Evolutionary conservation across 2,888 invertebrate genomes (phyloP), one percentile per base, ranked within the genome.

Genomic region (Erebia aethiops): DNA sequence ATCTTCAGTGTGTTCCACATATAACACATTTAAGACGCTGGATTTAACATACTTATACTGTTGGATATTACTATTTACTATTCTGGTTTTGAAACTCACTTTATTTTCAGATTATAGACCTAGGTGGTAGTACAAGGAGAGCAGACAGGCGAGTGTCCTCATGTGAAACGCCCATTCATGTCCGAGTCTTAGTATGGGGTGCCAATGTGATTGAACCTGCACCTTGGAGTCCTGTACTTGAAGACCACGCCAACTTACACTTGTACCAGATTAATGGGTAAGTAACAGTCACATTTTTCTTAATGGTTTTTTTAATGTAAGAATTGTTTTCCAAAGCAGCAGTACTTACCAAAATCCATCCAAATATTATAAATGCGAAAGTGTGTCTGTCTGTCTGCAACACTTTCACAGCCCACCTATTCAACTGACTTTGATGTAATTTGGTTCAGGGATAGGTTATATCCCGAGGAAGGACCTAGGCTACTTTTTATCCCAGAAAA

Each of bases 181-280:
- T 87, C 0, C 81, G 94, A 87, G 92, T 97, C 61, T 93, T 97
- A 35, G 95, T 98, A 58, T 98, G 98, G 98, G 98, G 98, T 89
- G 95, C 97, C 78, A 95, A 96, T 54, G 95, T 96, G 76, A 97
- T 97, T 74, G 98, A 98, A 85, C 97, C 98, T 0, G 98, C 97
- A 81, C 98, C 98, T 0, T 98, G 98, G 98, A 96, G 97, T 82
- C 98, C 98, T 14, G 94, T 97, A 61, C 96, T 98, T 79, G 96
- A 97, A 84, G 98, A 98, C 86, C 95, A 97, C 77, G 97, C 98
- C 9, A 98, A 98, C 88, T 94, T 98, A 72, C 97, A 98, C 83
- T 94, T 98, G 0, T 97, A 98, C 81, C 94, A 95, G 76, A 91
- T 97, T 52, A 94, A 93, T 82, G 95, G 96, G 97, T 97, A 11